Evolutionary conservation across 2,888 invertebrate genomes (phyloP).

Genomic region (Epinotia brunnichana): DNA sequence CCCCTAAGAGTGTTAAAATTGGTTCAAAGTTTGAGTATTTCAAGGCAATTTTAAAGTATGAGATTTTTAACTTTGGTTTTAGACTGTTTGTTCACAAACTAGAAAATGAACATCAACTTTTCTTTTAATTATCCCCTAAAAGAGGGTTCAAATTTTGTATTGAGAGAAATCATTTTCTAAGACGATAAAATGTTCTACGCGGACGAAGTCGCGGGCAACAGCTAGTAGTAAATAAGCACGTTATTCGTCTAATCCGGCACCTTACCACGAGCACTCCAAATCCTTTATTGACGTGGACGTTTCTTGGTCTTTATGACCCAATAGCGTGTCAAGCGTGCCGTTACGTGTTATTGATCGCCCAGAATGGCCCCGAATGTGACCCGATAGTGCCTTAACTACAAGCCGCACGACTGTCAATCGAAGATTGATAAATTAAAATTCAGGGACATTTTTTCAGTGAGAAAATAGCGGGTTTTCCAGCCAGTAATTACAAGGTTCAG

Average conservation of each 20-base stretch:
- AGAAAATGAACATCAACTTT: no score
- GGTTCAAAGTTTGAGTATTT: no score
- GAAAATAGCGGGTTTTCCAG: not conserved
- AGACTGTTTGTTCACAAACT: no score
- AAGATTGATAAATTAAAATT: not conserved
- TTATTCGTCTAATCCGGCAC: constrained; percentile 15
- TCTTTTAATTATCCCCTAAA: no score
- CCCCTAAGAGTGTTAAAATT: no score
- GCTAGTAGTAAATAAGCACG: constrained; percentile 26
- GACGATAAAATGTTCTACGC: no score
- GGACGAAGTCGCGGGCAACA: no score
- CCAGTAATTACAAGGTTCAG: no score
- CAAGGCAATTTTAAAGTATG: no score
- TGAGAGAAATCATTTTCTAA: no score
- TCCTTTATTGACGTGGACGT: constrained; percentile 28
- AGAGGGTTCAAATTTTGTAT: no score
- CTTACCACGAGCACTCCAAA: constrained; percentile 18
- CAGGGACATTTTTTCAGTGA: not conserved
- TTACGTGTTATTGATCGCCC: constrained; percentile 25
- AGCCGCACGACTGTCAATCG: constrained; percentile 14
- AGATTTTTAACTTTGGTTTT: no score
- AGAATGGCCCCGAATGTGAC: constrained; percentile 1
- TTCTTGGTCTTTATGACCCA: constrained; percentile 23
- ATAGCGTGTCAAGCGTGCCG: constrained; percentile 27
- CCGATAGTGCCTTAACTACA: constrained; percentile 1